Evolutionary conservation across 2,888 invertebrate genomes (phyloP), one percentile per base, ranked within the genome.

Genomic region (Cyclophora punctaria): DNA sequence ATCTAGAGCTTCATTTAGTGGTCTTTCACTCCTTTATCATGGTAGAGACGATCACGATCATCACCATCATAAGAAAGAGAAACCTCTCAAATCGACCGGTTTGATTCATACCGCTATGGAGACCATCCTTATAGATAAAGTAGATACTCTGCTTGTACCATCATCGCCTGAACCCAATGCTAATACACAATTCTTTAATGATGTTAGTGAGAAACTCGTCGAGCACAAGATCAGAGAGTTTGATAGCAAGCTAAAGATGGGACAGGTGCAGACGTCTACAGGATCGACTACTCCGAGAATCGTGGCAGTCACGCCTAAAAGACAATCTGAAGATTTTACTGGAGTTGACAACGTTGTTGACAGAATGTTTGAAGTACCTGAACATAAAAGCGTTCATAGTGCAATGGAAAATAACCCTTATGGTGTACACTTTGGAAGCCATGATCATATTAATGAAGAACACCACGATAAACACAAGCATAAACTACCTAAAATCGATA

Each of bases 111-210:
- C 89, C 33, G 91, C 90, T 34, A 87, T 90, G 79, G 88, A 89
- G 66, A 90, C 90, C 44, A 90, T 91, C 51, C 75, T 90, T 5
- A 82, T 90, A 56, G 90, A 91, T 57, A 89, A 83, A 73, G 88
- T 90, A 1, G 89, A 86, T 47, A 76, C 79, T 42, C 58, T 87
- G 43, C 71, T 88, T 48, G 63, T 86, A 56, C 83, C 86, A 2
- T 71, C 86, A 34, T 78, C 83, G 35, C 84, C 87, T 7, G 79
- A 80, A 51, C 68, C 69, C 1, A 49, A 59, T 5, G 66, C 69
- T 51, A 64, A 69, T 47, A 75, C 78, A 34, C 76, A 82, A 57
- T 87, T 88, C 63, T 86, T 87, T 60, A 73, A 75, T 53, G 81
- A 86, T 51, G 83, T 86, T 1, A 81, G 80, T 58, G 71, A 80